A percentile compares a stretch with the other conserved stretches of the same genome.
These are phyloP conservation scores for Myotis yumanensis DNA, from an alignment of 2,113 vertebrate genomes.

Conservation along the genomic window DNA sequence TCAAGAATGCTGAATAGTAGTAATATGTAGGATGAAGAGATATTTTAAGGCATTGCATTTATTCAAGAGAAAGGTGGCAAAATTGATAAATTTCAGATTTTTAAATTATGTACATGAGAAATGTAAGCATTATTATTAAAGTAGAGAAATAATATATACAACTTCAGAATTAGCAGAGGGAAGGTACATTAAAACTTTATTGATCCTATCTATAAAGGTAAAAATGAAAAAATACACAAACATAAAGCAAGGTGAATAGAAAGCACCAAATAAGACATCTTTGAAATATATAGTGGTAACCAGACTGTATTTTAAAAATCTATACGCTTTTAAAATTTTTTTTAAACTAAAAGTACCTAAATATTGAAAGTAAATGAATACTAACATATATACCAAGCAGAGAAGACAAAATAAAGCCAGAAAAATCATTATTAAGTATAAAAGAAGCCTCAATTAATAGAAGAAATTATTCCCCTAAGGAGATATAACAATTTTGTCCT, in stretches of 20 bases:
- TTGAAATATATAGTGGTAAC: conserved; percentile 33
- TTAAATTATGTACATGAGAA: neutral
- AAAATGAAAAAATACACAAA: conserved; percentile 3
- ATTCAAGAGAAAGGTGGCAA: neutral
- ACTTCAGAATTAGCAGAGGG: neutral
- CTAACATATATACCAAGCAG: neutral
- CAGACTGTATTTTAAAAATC: neutral
- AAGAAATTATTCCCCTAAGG: neutral
- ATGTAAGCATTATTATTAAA: neutral
- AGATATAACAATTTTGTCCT: neutral
- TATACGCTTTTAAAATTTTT: neutral
- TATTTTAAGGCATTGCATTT: neutral
- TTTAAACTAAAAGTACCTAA: conserved; percentile 13
- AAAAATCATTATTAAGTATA: neutral
- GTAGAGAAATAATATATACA: neutral
- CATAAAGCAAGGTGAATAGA: conserved; percentile 21
- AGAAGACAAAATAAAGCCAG: neutral
- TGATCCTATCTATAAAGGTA: neutral
- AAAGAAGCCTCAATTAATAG: neutral
- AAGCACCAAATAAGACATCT: neutral
- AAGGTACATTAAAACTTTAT: neutral
- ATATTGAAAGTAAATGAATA: neutral
- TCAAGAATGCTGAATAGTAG: neutral
- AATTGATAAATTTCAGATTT: neutral
- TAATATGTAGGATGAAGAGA: neutral